Evolutionary conservation across 2,888 invertebrate species (phyloP).

Genomic region (Callyntrura guangdongensis): DNA sequence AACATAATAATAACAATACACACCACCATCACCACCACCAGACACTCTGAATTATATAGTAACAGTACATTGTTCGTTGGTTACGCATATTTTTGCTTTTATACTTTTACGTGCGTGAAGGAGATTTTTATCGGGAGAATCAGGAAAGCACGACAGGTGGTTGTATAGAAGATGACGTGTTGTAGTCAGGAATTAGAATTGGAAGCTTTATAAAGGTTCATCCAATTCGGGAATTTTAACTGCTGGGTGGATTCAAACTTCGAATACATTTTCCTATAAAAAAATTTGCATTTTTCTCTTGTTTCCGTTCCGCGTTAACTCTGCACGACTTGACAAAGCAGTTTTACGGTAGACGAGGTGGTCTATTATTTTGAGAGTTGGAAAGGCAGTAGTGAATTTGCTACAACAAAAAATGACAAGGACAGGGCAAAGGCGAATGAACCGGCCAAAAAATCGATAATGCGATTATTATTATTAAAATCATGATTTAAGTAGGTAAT

Average conservation of each 20-base stretch:
- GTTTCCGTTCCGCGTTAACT: neutral
- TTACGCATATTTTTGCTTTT: slow-evolving; percentile 46
- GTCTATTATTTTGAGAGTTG: no score
- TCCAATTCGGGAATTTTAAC: neutral
- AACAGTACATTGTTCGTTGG: slow-evolving; percentile 58
- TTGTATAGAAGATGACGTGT: neutral
- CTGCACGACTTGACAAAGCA: slow-evolving; percentile 28
- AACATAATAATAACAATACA: no score
- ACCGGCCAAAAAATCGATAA: neutral
- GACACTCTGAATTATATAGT: neutral
- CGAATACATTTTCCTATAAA: neutral
- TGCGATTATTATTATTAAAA: slow-evolving; percentile 6
- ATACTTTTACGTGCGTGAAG: slow-evolving; percentile 42
- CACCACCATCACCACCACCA: no score
- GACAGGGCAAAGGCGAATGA: slow-evolving; percentile 30
- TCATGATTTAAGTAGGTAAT: no score
- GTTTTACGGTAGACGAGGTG: neutral
- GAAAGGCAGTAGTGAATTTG: no score
- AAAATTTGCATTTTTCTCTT: neutral
- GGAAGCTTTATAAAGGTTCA: neutral
- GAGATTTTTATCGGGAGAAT: slow-evolving; percentile 55
- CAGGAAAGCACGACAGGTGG: slow-evolving; percentile 59
- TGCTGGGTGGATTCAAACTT: neutral
- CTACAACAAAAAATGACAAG: no score
- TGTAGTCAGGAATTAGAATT: neutral